Conservation (phyloP, 2,113 vertebrate genomes). For the Orientallactaga bullata region DNA sequence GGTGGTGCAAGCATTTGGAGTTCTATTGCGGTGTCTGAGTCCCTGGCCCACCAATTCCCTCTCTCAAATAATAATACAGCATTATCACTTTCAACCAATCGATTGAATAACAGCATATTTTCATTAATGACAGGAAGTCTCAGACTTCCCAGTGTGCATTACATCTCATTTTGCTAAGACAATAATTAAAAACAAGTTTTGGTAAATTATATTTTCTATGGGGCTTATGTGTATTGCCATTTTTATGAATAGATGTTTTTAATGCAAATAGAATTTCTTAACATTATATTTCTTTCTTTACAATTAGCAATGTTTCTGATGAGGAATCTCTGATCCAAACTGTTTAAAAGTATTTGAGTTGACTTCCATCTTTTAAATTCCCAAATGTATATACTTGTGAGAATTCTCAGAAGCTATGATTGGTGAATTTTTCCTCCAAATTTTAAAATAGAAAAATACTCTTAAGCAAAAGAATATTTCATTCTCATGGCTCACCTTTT, state of each 20-base stretch:
- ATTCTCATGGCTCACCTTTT: slow-evolving; percentile 32
- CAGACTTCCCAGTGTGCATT: neutral
- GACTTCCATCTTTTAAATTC: neutral
- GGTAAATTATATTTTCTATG: slow-evolving; percentile 3
- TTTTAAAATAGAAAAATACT: slow-evolving; percentile 52
- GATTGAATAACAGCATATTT: neutral
- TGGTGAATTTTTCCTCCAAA: slow-evolving; percentile 11
- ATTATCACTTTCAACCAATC: slow-evolving; percentile 24
- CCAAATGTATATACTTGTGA: neutral
- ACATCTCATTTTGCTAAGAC: slow-evolving; percentile 32
- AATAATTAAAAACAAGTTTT: neutral
- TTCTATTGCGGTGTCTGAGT: too few species aligned
- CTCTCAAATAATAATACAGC: neutral
- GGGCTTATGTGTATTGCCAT: neutral
- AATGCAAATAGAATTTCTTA: neutral
- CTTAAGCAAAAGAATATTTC: slow-evolving; percentile 48
- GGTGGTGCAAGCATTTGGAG: too few species aligned
- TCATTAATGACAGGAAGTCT: slow-evolving; percentile 5
- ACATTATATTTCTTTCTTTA: neutral
- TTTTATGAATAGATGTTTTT: slow-evolving; percentile 36
- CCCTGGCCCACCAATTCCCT: too few species aligned
- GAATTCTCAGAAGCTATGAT: slow-evolving; percentile 21
- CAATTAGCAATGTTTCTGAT: slow-evolving; percentile 21
- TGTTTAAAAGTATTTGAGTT: slow-evolving; percentile 50
- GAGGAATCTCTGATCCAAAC: neutral